Percentiles rank a stretch among this genome's conserved stretches.
These are phyloP conservation scores for Caiman crocodilus DNA, from an alignment of 2,797 vertebrate species.

Conservation along the genomic window DNA sequence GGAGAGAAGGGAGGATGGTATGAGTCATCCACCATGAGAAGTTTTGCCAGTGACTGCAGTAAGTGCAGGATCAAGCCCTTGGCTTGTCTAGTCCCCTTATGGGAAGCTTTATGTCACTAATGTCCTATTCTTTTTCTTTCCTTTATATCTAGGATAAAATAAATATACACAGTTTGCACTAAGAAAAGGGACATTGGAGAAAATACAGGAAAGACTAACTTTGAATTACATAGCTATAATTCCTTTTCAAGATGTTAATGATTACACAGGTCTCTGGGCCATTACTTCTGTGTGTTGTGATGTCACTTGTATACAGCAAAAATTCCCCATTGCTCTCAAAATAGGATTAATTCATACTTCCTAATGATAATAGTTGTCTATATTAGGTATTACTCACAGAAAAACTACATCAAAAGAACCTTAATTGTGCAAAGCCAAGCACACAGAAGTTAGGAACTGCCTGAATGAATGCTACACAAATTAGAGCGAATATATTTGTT, in stretches of 20 bases:
- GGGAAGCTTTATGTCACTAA: not conserved
- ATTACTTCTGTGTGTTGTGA: not conserved
- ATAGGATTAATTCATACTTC: not conserved
- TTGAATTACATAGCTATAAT: not conserved
- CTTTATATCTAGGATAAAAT: fast-evolving
- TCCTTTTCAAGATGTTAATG: not conserved
- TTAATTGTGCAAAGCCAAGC: not conserved
- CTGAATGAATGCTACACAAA: not conserved
- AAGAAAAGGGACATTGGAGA: not conserved
- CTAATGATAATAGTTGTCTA: not conserved
- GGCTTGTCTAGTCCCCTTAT: not conserved
- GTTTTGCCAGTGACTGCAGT: not conserved
- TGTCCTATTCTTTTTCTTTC: not conserved
- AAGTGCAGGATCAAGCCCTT: not conserved
- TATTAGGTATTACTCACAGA: not conserved
- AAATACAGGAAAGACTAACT: not conserved
- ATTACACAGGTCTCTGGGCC: not conserved
- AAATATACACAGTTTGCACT: fast-evolving
- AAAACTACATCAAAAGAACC: not conserved
- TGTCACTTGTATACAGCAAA: not conserved
- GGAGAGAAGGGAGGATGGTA: fast-evolving
- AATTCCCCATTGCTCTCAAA: not conserved
- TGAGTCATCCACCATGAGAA: fast-evolving
- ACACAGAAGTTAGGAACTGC: not conserved
- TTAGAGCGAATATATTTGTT: too few relatives aligned